Base-by-base conservation (phyloP, 2,113 vertebrate genomes). In the Athene cunicularia region DNA sequence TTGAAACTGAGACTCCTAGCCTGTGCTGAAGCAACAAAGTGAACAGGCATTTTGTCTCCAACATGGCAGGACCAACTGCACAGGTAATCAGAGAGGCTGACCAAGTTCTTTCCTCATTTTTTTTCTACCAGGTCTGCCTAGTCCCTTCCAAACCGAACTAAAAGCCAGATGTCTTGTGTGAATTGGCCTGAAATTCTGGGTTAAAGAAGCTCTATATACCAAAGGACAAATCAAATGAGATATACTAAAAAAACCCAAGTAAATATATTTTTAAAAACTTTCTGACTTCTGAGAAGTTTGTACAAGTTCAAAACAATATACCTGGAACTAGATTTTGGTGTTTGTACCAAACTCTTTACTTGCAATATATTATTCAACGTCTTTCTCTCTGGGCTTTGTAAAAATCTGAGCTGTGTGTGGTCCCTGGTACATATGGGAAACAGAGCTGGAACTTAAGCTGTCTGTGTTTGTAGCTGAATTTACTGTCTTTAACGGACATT, bases 401-500 rank as follows among this genome's bases (percentile, higher is more conserved):
- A 88, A 93, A 86, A 66, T 74, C 49, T 84, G 83, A 82, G 30
- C 49, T 87, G 58, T 81, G 70, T 94, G 83, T 95, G 76, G 73
- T 95, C 76, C 60, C 55, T 73, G 27, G 33, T 91, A 85, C 66
- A 70, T 81, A 82, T 53, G 70, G 73, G n/a, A 95, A 73, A 68
- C 60, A 89, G 84, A 95, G n/a, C 10, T 95, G 70, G 72, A 95
- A 50, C 83, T 84, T 74, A 75, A 80, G n/a, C 47, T 41, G 19
- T 62, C 72, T 75, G 14, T 68, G 64, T 79, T 63, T 89, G 56
- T 87, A 87, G 43, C 39, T 89, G 56, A 33, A 62, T 86, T 93
- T 89, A 75, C 20, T 28, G 28, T 62, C 80, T 80, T 86, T 58
- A 80, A 66, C 2, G 27, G 62, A 68, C 4, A 4, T 76, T 93